A percentile compares a stretch with the other conserved stretches of the same genome.
These are phyloP conservation scores for Reticulitermes speratus DNA, from an alignment of 1,140 invertebrate species.

Conservation along the genomic window DNA sequence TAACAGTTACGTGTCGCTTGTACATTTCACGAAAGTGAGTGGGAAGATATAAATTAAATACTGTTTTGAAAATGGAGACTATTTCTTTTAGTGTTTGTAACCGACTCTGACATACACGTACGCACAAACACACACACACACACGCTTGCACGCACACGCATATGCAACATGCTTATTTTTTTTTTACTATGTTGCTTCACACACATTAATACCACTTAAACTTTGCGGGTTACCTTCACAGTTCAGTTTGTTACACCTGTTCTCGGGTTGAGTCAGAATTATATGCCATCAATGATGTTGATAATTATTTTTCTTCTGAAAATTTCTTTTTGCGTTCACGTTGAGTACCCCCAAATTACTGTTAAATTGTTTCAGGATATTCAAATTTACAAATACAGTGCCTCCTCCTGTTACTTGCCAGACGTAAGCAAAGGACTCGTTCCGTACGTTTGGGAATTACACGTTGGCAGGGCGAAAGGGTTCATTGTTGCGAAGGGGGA, in stretches of 20 bases:
- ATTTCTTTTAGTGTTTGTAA: neutral
- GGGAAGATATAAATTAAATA: neutral
- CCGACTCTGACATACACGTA: too few relatives aligned
- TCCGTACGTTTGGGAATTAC: conserved; percentile 80
- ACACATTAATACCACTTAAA: neutral
- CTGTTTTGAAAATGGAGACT: neutral
- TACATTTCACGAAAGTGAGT: neutral
- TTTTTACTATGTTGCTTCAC: neutral
- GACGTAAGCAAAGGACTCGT: conserved; percentile 78
- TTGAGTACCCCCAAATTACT: neutral
- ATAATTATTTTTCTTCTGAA: neutral
- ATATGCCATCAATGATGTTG: neutral
- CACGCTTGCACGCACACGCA: neutral
- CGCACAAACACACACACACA: neutral
- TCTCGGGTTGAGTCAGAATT: neutral
- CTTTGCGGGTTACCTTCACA: neutral
- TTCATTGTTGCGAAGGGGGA: conserved; percentile 84
- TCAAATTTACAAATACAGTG: neutral
- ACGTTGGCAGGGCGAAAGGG: conserved; percentile 86
- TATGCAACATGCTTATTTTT: neutral
- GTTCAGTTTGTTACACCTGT: neutral
- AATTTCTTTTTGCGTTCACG: neutral
- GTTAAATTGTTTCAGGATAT: neutral
- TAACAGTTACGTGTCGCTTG: neutral
- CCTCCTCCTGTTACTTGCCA: conserved; percentile 64